A percentile compares a stretch with the other conserved stretches of the same genome.
phyloP scores from a whole-genome alignment of 2,113 vertebrate genomes.

The Motacilla tschutschensis region DNA sequence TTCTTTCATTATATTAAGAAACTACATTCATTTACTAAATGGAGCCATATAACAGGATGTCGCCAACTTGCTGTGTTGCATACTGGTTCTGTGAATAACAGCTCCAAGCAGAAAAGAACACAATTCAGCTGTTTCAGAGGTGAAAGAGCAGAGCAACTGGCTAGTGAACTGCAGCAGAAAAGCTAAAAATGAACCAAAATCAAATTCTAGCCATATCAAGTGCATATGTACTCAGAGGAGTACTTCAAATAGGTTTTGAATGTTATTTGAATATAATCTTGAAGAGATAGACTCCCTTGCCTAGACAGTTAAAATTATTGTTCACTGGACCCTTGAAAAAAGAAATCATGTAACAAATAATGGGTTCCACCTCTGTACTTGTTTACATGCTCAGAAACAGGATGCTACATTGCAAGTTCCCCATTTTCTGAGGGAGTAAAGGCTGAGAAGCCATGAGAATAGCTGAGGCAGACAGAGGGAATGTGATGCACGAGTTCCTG shows the following conservation, averaged over 20 bases:
- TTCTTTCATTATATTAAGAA: neutral
- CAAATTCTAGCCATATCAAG: neutral
- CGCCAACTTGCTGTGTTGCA: neutral
- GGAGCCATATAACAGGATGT: neutral
- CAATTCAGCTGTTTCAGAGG: neutral
- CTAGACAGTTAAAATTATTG: neutral
- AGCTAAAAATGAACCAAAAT: neutral
- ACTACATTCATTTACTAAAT: neutral
- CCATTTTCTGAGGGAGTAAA: neutral
- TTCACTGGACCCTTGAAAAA: neutral
- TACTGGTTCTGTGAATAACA: neutral
- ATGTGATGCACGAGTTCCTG: neutral
- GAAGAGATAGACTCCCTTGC: neutral
- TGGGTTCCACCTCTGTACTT: neutral
- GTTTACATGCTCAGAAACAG: neutral
- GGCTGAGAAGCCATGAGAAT: neutral
- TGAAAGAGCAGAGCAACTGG: neutral
- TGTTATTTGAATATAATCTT: neutral
- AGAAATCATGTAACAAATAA: neutral
- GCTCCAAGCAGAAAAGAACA: neutral
- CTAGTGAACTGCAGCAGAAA: neutral
- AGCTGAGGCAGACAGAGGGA: neutral
- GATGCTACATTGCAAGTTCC: neutral
- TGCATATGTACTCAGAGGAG: neutral
- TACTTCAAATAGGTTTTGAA: neutral